Conservation (phyloP, 1,140 invertebrate species). For the Neuroterus valhalla region DNA sequence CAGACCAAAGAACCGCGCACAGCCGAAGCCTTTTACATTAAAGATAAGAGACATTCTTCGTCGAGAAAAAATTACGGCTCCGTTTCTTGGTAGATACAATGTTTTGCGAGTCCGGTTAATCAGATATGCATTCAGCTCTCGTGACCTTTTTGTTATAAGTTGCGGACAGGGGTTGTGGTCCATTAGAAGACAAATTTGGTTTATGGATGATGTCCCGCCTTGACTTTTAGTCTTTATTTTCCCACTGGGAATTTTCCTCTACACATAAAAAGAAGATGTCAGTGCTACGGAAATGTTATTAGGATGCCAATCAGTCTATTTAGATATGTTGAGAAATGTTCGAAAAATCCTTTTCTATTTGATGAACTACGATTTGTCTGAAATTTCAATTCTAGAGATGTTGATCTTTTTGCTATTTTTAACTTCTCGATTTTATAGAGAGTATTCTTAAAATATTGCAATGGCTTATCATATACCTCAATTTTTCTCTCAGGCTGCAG, state of each 20-base stretch:
- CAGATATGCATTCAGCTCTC: slow-evolving; percentile 1
- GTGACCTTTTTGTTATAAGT: neutral
- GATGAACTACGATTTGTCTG: too few relatives aligned
- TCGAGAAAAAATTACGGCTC: slow-evolving; percentile 21
- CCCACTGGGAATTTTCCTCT: neutral
- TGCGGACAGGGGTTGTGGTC: too few relatives aligned
- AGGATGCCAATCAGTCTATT: too few relatives aligned
- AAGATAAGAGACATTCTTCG: slow-evolving; percentile 52
- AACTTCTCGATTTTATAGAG: too few relatives aligned
- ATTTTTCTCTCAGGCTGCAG: too few relatives aligned
- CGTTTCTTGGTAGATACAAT: slow-evolving; percentile 9
- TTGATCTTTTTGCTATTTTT: too few relatives aligned
- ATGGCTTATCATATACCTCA: too few relatives aligned
- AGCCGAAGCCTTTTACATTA: slow-evolving; percentile 46
- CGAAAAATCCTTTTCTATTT: neutral
- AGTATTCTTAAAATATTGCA: too few relatives aligned
- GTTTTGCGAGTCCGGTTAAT: neutral
- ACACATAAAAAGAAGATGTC: neutral
- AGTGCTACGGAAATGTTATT: too few relatives aligned
- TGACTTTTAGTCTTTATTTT: neutral
- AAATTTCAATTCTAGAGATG: too few relatives aligned
- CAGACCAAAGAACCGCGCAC: slow-evolving; percentile 49
- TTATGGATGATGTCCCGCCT: too few relatives aligned
- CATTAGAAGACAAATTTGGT: neutral
- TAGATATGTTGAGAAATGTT: neutral